phyloP scores from a whole-genome alignment of 1,140 invertebrate species.

The Megalonaias nervosa region DNA sequence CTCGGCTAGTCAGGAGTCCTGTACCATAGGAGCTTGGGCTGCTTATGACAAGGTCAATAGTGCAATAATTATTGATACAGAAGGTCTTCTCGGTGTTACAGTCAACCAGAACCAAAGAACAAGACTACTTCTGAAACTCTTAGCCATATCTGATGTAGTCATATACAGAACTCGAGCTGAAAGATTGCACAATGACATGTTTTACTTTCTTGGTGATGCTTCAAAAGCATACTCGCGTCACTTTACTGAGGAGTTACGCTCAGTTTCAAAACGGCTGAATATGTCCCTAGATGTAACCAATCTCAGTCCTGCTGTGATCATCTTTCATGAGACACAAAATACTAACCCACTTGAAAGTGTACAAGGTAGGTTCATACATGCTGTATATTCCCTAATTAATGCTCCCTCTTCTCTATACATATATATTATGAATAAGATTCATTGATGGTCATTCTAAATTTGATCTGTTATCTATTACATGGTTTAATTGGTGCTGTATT shows the following conservation, averaged over 20 bases:
- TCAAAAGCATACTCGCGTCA: slow-evolving; percentile 84
- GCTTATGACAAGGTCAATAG: slow-evolving; percentile 80
- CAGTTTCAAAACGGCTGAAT: slow-evolving; percentile 72
- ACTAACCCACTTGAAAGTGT: slow-evolving; percentile 73
- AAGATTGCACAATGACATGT: slow-evolving; percentile 84
- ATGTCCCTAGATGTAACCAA: slow-evolving; percentile 64
- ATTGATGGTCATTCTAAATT: too few relatives aligned
- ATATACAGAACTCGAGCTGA: slow-evolving; percentile 86
- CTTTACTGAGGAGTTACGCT: slow-evolving; percentile 79
- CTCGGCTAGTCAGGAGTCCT: slow-evolving; percentile 81
- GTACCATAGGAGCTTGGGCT: slow-evolving; percentile 87
- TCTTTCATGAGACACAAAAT: slow-evolving; percentile 87
- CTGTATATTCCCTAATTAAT: too few relatives aligned
- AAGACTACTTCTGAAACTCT: slow-evolving; percentile 82
- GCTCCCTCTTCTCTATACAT: too few relatives aligned
- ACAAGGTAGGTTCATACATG: too few relatives aligned
- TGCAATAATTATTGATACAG: slow-evolving; percentile 85
- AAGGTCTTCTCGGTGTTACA: slow-evolving; percentile 81
- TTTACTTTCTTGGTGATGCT: slow-evolving; percentile 84
- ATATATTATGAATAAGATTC: too few relatives aligned
- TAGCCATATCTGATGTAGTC: slow-evolving; percentile 87
- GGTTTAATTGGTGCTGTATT: too few relatives aligned
- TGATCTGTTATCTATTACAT: too few relatives aligned
- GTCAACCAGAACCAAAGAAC: slow-evolving; percentile 81
- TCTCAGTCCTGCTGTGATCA: slow-evolving; percentile 83